Evolutionary conservation across 2,888 invertebrate genomes (phyloP).

Genomic region (Maniola hyperantus): DNA sequence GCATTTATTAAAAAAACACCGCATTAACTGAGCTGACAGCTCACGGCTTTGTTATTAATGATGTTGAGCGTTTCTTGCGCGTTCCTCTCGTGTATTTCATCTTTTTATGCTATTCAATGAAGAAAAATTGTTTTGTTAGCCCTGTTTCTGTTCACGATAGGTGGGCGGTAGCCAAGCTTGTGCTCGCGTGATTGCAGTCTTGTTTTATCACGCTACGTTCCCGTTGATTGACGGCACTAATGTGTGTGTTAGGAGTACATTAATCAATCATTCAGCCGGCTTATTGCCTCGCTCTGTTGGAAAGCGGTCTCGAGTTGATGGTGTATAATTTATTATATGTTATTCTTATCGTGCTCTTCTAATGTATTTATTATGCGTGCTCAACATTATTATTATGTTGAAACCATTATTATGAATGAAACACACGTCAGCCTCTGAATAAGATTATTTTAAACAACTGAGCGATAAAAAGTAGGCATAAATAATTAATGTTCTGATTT

Average conservation of each 20-base stretch:
- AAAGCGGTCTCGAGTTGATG: conserved; percentile 45
- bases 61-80: conserved; percentile 57
- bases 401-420: conserved; percentile 10
- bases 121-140: conserved; percentile 70
- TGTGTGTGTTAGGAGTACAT: conserved; percentile 67
- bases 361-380: conserved; percentile 31
- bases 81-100: conserved; percentile 47
- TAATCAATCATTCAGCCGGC: conserved; percentile 71
- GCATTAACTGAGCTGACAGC: conserved; percentile 80
- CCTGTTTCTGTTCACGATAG: conserved; percentile 54
- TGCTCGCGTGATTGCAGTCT: conserved; percentile 64
- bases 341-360: conserved; percentile 31
- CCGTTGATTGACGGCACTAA: conserved; percentile 73
- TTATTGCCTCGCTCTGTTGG: conserved; percentile 62
- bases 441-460: background rate
- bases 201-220: conserved; percentile 64
- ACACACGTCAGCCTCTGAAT: background rate
- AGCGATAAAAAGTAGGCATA: background rate
- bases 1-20: conserved; percentile 79
- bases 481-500: background rate
- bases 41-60: conserved; percentile 80
- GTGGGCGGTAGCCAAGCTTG: conserved; percentile 63
- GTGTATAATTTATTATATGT: conserved; percentile 56
- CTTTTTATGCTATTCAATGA: conserved; percentile 65
- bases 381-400: conserved; percentile 13